Percentiles rank a stretch among this genome's conserved stretches.
These are phyloP conservation scores for Augochlorella aurata DNA, from an alignment of 2,888 invertebrate genomes.

Conservation along the genomic window DNA sequence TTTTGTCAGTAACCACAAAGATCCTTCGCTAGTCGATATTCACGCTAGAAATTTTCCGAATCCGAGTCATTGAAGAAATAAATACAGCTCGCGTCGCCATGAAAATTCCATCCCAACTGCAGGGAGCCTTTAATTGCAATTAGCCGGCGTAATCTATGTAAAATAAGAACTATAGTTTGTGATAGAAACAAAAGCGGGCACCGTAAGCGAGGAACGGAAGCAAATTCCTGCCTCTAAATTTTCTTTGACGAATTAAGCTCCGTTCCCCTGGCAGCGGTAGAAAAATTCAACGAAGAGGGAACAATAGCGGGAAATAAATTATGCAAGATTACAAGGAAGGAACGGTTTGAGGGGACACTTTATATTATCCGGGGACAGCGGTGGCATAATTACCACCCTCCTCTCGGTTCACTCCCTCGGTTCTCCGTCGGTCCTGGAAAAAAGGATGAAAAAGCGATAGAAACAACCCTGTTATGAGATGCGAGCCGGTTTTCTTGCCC, in stretches of 20 bases:
- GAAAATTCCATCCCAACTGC: slow-evolving; percentile 22
- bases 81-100: not conserved
- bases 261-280: slow-evolving; percentile 62
- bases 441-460: slow-evolving; percentile 28
- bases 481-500: slow-evolving; percentile 71
- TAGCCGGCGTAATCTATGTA: not conserved
- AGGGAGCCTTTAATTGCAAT: slow-evolving; percentile 19
- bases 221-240: slow-evolving; percentile 56
- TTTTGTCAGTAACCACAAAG: not conserved
- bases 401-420: slow-evolving; percentile 34
- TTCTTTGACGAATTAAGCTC: slow-evolving; percentile 62
- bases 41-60: not conserved
- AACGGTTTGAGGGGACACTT: slow-evolving; percentile 70
- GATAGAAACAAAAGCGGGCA: slow-evolving; percentile 7
- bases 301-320: slow-evolving; percentile 81
- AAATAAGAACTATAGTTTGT: slow-evolving; percentile 14
- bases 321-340: slow-evolving; percentile 81
- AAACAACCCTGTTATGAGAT: slow-evolving; percentile 74
- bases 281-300: slow-evolving; percentile 75
- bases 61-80: not conserved
- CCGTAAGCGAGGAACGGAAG: not conserved
- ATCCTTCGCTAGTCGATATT: not conserved
- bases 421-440: slow-evolving; percentile 26
- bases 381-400: slow-evolving; percentile 79
- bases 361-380: slow-evolving; percentile 80